Evolutionary conservation across 30 jellyfish, hydroid and myxozoan species (phyloP).

Genomic region (Cassiopea xamachana): DNA sequence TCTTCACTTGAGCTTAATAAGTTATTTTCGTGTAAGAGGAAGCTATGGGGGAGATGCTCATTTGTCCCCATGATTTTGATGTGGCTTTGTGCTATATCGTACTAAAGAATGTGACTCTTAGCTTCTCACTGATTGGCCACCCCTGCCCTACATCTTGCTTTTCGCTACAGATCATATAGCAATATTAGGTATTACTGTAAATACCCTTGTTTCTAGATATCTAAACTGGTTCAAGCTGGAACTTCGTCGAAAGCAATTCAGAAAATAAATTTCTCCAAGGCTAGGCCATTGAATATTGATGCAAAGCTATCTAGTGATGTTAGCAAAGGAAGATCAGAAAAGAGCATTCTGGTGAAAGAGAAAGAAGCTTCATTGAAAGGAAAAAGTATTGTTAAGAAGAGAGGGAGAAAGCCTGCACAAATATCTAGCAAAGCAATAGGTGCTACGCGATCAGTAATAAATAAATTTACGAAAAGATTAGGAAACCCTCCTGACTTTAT

Average conservation of each 20-base stretch:
- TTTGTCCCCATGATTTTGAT: too few relatives aligned
- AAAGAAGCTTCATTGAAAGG: neutral
- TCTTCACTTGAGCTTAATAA: too few relatives aligned
- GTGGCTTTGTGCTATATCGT: too few relatives aligned
- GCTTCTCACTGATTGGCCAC: too few relatives aligned
- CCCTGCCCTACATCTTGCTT: too few relatives aligned
- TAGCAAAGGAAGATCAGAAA: neutral
- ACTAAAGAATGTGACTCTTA: too few relatives aligned
- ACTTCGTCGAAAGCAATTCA: constrained; percentile 4
- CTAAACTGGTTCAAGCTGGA: neutral
- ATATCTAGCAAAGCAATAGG: neutral
- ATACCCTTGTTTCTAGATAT: neutral
- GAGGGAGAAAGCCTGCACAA: neutral
- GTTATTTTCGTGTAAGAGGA: too few relatives aligned
- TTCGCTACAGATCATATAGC: too few relatives aligned
- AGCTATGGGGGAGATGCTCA: too few relatives aligned
- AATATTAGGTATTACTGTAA: neutral
- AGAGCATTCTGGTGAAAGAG: neutral
- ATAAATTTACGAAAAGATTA: constrained; percentile 10
- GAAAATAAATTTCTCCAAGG: constrained; percentile 20
- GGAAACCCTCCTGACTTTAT: neutral
- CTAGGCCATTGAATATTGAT: neutral
- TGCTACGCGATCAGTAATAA: neutral
- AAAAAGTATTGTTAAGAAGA: constrained; percentile 1
- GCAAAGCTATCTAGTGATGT: neutral